phyloP scores from a whole-genome alignment of 1,140 invertebrate genomes.

The Listronotus bonariensis region DNA sequence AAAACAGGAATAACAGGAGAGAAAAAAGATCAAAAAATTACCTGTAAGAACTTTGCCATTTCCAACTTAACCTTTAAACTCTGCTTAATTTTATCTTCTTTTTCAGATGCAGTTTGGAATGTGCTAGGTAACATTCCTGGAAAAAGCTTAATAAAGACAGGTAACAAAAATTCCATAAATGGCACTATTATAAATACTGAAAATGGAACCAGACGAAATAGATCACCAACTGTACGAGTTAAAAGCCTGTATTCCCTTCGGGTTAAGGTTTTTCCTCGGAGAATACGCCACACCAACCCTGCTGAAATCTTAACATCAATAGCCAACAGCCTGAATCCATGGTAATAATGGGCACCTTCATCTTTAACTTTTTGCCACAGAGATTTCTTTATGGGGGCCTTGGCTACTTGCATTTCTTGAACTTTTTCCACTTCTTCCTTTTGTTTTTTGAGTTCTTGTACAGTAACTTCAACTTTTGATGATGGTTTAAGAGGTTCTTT shows the following conservation, averaged over 20 bases:
- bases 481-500: slow-evolving; percentile 74
- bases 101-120: slow-evolving; percentile 90
- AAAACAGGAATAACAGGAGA: no score
- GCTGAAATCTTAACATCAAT: slow-evolving; percentile 90
- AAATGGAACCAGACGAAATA: slow-evolving; percentile 97
- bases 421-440: slow-evolving; percentile 61
- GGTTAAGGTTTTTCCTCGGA: slow-evolving; percentile 83
- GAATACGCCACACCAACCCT: slow-evolving; percentile 78
- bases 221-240: slow-evolving; percentile 91
- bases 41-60: slow-evolving; percentile 98
- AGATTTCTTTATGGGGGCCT: slow-evolving; percentile 65
- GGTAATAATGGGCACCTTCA: slow-evolving; percentile 94
- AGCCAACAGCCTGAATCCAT: slow-evolving; percentile 92
- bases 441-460: slow-evolving; percentile 81
- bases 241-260: slow-evolving; percentile 91
- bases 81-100: slow-evolving; percentile 90
- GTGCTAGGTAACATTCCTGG: slow-evolving; percentile 97
- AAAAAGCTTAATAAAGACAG: slow-evolving; percentile 95
- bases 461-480: slow-evolving; percentile 89
- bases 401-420: slow-evolving; percentile 51
- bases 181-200: slow-evolving; percentile 97
- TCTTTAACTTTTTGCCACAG: slow-evolving; percentile 76
- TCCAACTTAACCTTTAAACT: slow-evolving; percentile 94
- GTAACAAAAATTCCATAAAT: slow-evolving; percentile 96
- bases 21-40: not conserved